phyloP scores from a whole-genome alignment of 2,888 invertebrate species.

The Pandemis heparana region DNA sequence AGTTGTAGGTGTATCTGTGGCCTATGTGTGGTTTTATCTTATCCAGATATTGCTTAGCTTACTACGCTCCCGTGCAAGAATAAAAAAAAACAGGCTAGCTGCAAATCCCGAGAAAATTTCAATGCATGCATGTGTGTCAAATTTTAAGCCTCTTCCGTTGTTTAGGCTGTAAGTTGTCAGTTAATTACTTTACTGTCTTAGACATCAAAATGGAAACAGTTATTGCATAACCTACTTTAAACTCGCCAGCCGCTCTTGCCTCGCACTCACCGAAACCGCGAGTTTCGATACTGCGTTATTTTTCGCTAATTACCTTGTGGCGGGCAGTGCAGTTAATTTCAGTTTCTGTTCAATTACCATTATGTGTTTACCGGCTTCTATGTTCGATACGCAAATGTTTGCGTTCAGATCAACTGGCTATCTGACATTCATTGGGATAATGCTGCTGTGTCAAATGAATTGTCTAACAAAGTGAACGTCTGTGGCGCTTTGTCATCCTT shows the following conservation, averaged over 20 bases:
- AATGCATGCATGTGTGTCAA: too few relatives aligned
- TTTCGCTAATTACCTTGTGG: slow-evolving; percentile 49
- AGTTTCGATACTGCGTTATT: slow-evolving; percentile 48
- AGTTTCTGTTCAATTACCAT: slow-evolving; percentile 50
- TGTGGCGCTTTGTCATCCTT: too few relatives aligned
- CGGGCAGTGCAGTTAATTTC: slow-evolving; percentile 45
- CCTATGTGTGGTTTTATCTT: too few relatives aligned
- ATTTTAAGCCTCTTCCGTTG: too few relatives aligned
- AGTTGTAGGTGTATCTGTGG: too few relatives aligned
- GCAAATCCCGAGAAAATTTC: too few relatives aligned
- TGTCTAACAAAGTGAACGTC: neutral
- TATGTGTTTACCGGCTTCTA: slow-evolving; percentile 43
- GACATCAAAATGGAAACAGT: too few relatives aligned
- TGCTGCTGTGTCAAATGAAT: neutral
- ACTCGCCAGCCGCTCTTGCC: slow-evolving; percentile 15
- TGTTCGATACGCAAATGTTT: slow-evolving; percentile 39
- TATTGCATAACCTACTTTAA: neutral
- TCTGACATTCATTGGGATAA: slow-evolving; percentile 18
- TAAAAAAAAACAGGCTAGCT: too few relatives aligned
- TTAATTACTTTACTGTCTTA: too few relatives aligned
- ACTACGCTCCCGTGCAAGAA: too few relatives aligned
- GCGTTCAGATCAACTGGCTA: slow-evolving; percentile 26
- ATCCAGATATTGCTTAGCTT: too few relatives aligned
- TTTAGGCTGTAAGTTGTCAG: too few relatives aligned
- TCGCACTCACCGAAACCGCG: slow-evolving; percentile 23